These are phyloP conservation scores for Neodiprion pinetum DNA, from an alignment of 1,140 invertebrate genomes.

Conservation along the genomic window DNA sequence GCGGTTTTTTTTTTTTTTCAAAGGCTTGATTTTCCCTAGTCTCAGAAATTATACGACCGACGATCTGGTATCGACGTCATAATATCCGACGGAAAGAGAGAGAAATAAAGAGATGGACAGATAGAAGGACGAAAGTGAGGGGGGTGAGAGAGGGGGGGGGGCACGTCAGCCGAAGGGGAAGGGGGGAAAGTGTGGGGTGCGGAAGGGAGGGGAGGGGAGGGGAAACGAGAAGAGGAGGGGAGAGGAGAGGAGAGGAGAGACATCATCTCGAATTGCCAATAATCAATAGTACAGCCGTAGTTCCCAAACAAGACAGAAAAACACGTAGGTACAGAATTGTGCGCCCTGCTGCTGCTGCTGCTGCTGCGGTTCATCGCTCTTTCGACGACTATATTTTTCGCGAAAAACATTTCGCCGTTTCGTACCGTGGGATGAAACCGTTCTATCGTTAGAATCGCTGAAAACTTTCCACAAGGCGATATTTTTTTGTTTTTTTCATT, in stretches of 20 bases:
- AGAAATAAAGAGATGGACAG: not conserved
- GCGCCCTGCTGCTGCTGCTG: no score
- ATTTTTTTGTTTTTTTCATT: no score
- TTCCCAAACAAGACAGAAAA: not conserved
- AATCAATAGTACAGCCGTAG: conserved; percentile 7
- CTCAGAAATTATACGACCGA: no score
- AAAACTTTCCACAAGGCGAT: no score
- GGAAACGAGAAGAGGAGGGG: not conserved
- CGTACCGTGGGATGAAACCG: no score
- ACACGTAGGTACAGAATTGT: not conserved
- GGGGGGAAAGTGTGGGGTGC: not conserved
- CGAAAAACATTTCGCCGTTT: no score
- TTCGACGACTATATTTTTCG: no score
- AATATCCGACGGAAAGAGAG: not conserved
- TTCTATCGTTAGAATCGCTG: no score
- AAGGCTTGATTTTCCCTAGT: no score
- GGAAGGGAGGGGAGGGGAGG: not conserved
- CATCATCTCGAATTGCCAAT: conserved; percentile 7
- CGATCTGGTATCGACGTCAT: not conserved
- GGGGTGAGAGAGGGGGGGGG: not conserved
- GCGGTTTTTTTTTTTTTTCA: no score
- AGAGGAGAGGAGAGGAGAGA: not conserved
- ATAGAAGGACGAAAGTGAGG: not conserved
- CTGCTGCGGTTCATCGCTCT: no score
- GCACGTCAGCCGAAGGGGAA: not conserved